A percentile compares a stretch with the other conserved stretches of the same genome.
Conservation (phyloP, 1,140 invertebrate species). For the Epicauta chinensis region DNA sequence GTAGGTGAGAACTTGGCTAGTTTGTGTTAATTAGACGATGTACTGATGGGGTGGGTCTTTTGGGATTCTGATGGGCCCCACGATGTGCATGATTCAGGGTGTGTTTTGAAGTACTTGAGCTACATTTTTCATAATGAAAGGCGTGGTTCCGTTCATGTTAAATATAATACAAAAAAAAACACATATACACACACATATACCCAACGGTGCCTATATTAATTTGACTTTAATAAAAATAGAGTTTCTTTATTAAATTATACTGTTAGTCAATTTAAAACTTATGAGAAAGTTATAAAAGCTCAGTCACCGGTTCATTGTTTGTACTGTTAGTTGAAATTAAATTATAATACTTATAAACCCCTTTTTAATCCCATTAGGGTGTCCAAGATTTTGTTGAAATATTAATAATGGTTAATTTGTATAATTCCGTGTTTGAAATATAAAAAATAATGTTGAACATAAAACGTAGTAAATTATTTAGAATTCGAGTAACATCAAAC, state of each 20-base stretch:
- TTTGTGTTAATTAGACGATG: too few relatives aligned
- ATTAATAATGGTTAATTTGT: conserved; percentile 7
- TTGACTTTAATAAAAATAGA: conserved; percentile 14
- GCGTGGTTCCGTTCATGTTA: too few relatives aligned
- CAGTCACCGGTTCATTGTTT: conserved; percentile 11
- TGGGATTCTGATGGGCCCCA: too few relatives aligned
- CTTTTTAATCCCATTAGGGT: conserved; percentile 1
- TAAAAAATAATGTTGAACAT: background rate
- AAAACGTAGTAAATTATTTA: conserved; percentile 3
- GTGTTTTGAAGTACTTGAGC: too few relatives aligned
- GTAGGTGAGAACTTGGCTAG: too few relatives aligned
- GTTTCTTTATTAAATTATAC: conserved; percentile 11
- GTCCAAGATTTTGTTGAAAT: background rate
- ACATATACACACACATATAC: too few relatives aligned
- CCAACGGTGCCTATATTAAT: conserved; percentile 1
- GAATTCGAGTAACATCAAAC: conserved; percentile 3
- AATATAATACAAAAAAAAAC: too few relatives aligned
- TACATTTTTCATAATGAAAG: too few relatives aligned
- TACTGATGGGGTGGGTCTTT: too few relatives aligned
- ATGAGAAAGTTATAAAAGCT: conserved; percentile 13
- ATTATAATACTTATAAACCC: conserved; percentile 10
- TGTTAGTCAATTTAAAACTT: conserved; percentile 15
- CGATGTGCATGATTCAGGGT: too few relatives aligned
- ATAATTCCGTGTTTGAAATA: background rate
- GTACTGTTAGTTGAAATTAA: conserved; percentile 10